These are phyloP conservation scores for Philonicus albiceps DNA, from an alignment of 2,888 invertebrate genomes.

Conservation along the genomic window DNA sequence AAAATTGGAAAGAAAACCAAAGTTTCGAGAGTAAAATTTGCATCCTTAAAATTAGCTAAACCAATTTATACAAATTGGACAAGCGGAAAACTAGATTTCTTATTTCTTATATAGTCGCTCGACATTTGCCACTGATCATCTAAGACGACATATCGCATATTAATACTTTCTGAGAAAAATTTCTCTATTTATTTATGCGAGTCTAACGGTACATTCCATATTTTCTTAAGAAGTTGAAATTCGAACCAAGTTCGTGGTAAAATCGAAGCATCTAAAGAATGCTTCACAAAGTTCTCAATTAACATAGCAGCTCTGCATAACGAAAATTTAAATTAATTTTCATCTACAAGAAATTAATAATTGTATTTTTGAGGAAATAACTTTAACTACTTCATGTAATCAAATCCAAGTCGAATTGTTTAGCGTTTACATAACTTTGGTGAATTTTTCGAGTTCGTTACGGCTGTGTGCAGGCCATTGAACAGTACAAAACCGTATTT, in stretches of 20 bases:
- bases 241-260: not conserved
- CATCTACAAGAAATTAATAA: not conserved
- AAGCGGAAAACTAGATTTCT: not conserved
- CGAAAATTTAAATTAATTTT: not conserved
- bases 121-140: not conserved
- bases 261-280: not conserved
- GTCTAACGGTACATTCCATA: not conserved
- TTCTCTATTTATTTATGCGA: not conserved
- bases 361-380: not conserved
- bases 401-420: not conserved
- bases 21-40: not conserved
- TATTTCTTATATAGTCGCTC: not conserved
- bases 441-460: not conserved
- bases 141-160: not conserved
- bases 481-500: not conserved
- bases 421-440: not conserved
- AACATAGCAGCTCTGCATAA: not conserved
- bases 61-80: not conserved
- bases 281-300: not conserved
- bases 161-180: not conserved
- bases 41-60: not conserved
- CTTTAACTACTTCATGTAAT: not conserved
- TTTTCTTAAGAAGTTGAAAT: not conserved
- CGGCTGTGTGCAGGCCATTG: not conserved
- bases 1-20: not conserved